Conservation (phyloP, 1,140 invertebrate species). For the Diachasmimorpha longicaudata region DNA sequence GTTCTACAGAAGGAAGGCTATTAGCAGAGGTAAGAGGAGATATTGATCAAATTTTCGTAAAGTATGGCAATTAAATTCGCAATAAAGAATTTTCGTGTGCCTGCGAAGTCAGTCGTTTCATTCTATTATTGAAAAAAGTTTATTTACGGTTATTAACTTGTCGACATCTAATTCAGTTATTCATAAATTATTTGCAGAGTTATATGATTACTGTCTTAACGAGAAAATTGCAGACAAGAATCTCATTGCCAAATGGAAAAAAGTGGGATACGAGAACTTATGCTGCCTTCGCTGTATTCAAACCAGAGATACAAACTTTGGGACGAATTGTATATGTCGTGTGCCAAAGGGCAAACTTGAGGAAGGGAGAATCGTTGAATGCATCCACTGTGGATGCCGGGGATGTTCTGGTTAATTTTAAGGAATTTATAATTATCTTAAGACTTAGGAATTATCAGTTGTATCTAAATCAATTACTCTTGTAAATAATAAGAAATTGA, state of each 20-base stretch:
- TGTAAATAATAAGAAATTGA: not conserved
- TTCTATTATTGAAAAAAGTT: too few species aligned
- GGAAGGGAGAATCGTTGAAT: constrained; percentile 97
- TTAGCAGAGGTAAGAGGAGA: constrained; percentile 75
- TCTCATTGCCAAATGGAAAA: constrained; percentile 99
- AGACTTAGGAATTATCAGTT: too few species aligned
- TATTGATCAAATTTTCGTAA: too few species aligned
- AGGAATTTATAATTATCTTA: not conserved
- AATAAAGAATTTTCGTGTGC: too few species aligned
- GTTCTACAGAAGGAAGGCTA: constrained; percentile 95
- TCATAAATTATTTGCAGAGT: constrained; percentile 67
- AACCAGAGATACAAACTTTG: constrained; percentile 98
- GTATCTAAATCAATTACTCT: not conserved
- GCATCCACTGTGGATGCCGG: constrained; percentile 95
- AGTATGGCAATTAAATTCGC: too few species aligned
- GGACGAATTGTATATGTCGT: constrained; percentile 98
- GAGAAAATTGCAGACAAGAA: constrained; percentile 98
- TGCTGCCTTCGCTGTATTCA: constrained; percentile 99
- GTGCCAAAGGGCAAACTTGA: constrained; percentile 98
- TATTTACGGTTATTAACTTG: too few species aligned
- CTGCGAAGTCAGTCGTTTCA: too few species aligned
- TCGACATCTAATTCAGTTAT: not conserved
- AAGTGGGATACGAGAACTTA: constrained; percentile 98
- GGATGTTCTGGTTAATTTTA: constrained; percentile 85
- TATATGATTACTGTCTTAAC: constrained; percentile 97